Conservation (phyloP, 2,797 vertebrate genomes). For the Hipposideros larvatus region DNA sequence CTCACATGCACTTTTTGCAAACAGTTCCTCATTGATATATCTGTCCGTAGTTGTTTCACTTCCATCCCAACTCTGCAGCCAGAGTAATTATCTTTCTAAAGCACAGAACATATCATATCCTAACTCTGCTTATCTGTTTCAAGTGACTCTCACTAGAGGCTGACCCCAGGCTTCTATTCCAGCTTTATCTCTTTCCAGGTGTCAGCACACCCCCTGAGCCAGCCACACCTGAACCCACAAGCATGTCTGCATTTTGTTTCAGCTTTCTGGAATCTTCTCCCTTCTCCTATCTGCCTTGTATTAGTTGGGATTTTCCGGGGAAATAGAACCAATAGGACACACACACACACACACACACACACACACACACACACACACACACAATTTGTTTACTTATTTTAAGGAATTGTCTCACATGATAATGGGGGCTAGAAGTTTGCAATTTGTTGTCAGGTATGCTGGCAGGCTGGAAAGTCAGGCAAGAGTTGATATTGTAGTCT, state of each 20-base stretch:
- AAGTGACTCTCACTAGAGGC: neutral
- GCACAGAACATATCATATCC: neutral
- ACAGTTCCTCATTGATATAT: neutral
- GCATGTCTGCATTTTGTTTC: neutral
- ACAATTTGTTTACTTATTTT: neutral
- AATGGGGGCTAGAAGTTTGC: neutral
- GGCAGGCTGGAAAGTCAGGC: neutral
- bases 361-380: too few relatives aligned
- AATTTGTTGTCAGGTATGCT: neutral
- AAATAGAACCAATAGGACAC: neutral
- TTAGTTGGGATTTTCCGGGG: neutral
- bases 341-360: neutral
- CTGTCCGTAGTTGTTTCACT: neutral
- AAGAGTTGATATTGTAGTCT: neutral
- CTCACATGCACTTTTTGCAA: neutral
- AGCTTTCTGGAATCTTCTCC: neutral
- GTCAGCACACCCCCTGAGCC: neutral
- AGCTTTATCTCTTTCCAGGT: neutral
- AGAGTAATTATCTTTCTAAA: neutral
- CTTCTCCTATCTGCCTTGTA: neutral
- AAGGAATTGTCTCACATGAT: neutral
- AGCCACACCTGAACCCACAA: neutral
- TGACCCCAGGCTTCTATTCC: accelerated
- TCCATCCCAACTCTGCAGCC: neutral
- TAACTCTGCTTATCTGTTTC: neutral